Conservation (phyloP, 2,888 invertebrate genomes). For the Belgica antarctica region DNA sequence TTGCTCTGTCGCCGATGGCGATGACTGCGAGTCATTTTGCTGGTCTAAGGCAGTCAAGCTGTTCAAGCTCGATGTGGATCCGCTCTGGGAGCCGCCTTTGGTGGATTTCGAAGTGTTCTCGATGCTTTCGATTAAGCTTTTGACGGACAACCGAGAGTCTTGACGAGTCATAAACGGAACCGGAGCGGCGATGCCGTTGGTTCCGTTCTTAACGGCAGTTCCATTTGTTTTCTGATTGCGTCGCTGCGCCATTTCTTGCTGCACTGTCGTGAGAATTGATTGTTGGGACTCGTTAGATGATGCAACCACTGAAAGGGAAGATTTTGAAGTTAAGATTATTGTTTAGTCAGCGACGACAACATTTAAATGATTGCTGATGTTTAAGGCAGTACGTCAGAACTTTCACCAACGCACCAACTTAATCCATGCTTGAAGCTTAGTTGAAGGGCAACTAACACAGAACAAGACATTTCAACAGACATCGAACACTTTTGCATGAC, state of each 20-base stretch:
- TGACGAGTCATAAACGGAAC: conserved; percentile 50
- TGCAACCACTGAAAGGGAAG: conserved; percentile 45
- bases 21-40: conserved; percentile 47
- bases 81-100: conserved; percentile 60
- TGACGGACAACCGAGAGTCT: conserved; percentile 82
- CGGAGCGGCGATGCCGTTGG: background rate
- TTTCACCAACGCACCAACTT: too few species aligned
- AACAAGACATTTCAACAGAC: conserved; percentile 1
- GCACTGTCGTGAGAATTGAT: conserved; percentile 58
- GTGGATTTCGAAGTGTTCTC: conserved; percentile 79
- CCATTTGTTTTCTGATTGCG: conserved; percentile 51
- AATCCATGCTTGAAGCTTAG: too few species aligned
- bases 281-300: conserved; percentile 56
- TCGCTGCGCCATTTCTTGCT: conserved; percentile 61
- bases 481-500: background rate
- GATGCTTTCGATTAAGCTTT: conserved; percentile 86
- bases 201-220: conserved; percentile 37
- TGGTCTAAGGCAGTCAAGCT: conserved; percentile 53
- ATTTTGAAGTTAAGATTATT: background rate
- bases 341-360: background rate
- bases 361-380: background rate
- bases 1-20: conserved; percentile 48
- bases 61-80: conserved; percentile 64
- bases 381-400: too few species aligned
- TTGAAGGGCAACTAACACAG: too few species aligned